phyloP scores from a whole-genome alignment of 1,140 invertebrate genomes.

The Trichogramma pretiosum region DNA sequence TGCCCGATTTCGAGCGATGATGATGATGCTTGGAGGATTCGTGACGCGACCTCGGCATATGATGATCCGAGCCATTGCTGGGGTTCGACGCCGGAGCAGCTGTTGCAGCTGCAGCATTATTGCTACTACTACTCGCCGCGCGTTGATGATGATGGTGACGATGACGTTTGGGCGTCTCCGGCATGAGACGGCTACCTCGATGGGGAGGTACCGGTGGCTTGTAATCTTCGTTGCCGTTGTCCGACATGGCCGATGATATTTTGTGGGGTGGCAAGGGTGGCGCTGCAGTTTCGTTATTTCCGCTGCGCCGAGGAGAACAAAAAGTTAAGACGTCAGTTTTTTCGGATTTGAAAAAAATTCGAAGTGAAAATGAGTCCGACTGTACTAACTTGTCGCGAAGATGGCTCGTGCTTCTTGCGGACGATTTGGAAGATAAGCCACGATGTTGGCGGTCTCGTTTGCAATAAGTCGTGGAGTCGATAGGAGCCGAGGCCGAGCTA shows the following conservation, averaged over 20 bases:
- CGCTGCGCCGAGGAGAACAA: no score
- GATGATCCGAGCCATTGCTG: conserved; percentile 9
- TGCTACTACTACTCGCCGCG: conserved; percentile 22
- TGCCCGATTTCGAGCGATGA: conserved; percentile 15
- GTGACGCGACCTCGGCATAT: not conserved
- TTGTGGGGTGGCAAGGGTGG: conserved; percentile 50
- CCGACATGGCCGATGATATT: conserved; percentile 29
- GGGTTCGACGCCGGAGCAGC: conserved; percentile 8
- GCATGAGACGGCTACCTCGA: conserved; percentile 55
- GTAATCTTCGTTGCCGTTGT: conserved; percentile 55
- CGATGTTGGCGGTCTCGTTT: conserved; percentile 50
- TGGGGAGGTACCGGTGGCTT: conserved; percentile 80
- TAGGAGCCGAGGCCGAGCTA: conserved; percentile 37
- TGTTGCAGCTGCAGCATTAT: not conserved
- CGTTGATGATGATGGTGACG: conserved; percentile 43
- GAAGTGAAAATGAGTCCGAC: no score
- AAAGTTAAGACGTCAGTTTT: no score
- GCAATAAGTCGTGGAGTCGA: conserved; percentile 66
- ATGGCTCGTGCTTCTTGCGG: conserved; percentile 24
- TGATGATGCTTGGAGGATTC: conserved; percentile 13
- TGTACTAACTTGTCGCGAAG: conserved; percentile 24
- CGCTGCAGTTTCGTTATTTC: no score
- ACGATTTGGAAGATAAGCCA: no score
- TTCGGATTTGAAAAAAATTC: no score
- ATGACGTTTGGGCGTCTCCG: conserved; percentile 36